These are phyloP conservation scores for Tetraneura akinire DNA, from an alignment of 1,140 invertebrate genomes.

Conservation along the genomic window DNA sequence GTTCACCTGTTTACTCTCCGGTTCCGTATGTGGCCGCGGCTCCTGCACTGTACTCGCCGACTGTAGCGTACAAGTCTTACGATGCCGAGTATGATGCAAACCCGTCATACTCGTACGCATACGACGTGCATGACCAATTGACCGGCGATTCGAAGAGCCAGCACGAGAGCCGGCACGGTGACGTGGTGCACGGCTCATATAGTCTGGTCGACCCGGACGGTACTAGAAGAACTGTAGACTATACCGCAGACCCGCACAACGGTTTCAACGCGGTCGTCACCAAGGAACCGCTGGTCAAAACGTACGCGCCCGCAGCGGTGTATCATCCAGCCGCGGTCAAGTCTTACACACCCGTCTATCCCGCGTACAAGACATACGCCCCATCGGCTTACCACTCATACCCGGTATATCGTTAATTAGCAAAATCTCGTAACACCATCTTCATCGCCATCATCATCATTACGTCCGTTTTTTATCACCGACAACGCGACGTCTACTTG, in stretches of 20 bases:
- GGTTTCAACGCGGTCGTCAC: constrained; percentile 54
- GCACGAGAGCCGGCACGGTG: constrained; percentile 68
- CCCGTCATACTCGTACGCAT: constrained; percentile 65
- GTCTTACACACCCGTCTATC: constrained; percentile 52
- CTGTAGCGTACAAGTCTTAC: constrained; percentile 51
- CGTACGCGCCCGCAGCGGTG: constrained; percentile 61
- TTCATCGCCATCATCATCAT: neutral
- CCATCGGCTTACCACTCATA: constrained; percentile 16
- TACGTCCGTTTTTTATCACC: neutral
- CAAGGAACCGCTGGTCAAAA: constrained; percentile 57
- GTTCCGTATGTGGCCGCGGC: neutral
- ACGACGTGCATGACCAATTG: constrained; percentile 69
- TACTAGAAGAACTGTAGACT: constrained; percentile 56
- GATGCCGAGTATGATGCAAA: constrained; percentile 54
- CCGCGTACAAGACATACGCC: neutral
- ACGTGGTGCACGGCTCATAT: constrained; percentile 70
- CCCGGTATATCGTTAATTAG: constrained; percentile 20
- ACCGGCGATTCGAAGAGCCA: constrained; percentile 71
- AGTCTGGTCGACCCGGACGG: constrained; percentile 60
- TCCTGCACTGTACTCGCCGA: neutral
- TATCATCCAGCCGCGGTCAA: constrained; percentile 60
- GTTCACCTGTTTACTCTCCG: constrained; percentile 36
- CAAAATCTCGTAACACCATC: neutral
- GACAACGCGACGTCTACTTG: too few relatives aligned
- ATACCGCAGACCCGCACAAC: constrained; percentile 55